Conservation (phyloP, 1,140 invertebrate genomes). For the Zaprionus ornatus region DNA sequence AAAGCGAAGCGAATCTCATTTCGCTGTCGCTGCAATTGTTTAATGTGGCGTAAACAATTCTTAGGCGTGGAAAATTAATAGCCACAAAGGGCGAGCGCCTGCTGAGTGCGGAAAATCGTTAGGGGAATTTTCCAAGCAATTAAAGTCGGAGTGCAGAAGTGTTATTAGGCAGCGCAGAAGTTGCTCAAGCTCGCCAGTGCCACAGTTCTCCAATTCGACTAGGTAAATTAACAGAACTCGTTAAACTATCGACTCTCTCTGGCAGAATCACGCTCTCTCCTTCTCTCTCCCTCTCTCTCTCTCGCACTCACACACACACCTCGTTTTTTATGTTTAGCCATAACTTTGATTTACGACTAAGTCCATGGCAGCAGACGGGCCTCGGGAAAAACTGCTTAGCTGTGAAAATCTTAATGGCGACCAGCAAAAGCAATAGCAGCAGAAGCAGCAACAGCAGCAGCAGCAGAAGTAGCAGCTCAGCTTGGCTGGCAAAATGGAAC, state of each 20-base stretch:
- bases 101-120: conserved; percentile 14
- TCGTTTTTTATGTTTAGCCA: conserved; percentile 50
- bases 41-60: conserved; percentile 73
- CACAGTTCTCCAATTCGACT: too few species aligned
- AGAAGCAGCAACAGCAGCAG: background rate
- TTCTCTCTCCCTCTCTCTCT: background rate
- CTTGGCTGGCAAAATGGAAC: background rate
- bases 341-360: conserved; percentile 62
- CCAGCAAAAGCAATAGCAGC: background rate
- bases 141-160: conserved; percentile 59
- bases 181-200: background rate
- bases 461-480: background rate
- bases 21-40: conserved; percentile 71
- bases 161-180: conserved; percentile 39
- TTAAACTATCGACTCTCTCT: background rate
- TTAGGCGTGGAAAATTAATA: conserved; percentile 73
- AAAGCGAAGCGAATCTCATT: conserved; percentile 44
- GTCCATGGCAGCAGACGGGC: conserved; percentile 12
- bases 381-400: conserved; percentile 34
- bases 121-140: conserved; percentile 70
- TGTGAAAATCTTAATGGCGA: conserved; percentile 23
- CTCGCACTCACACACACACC: conserved; percentile 26
- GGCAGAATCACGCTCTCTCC: background rate
- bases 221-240: conserved; percentile 1
- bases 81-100: conserved; percentile 22